These are phyloP conservation scores for Protodeltote pygarga DNA, from an alignment of 2,888 invertebrate species.

Conservation along the genomic window DNA sequence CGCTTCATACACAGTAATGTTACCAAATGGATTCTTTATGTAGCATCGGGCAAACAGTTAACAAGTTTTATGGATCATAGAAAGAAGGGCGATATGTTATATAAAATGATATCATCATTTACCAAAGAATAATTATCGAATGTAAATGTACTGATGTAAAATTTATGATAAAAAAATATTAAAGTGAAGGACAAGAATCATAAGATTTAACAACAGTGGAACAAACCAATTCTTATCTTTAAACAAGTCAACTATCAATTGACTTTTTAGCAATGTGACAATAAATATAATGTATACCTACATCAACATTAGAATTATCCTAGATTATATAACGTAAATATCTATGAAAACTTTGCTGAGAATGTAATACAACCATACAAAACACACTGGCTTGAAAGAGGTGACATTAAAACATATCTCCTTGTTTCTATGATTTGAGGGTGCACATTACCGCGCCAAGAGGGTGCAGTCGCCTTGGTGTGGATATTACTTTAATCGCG, in stretches of 20 bases:
- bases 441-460: constrained; percentile 55
- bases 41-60: constrained; percentile 8
- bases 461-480: constrained; percentile 51
- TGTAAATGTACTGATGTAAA: no score
- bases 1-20: constrained; percentile 15
- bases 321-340: no score
- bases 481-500: constrained; percentile 76
- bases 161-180: no score
- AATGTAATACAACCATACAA: not conserved
- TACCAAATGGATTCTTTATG: constrained; percentile 25
- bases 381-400: not conserved
- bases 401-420: constrained; percentile 7
- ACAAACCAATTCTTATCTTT: no score
- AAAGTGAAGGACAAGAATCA: no score
- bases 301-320: not conserved
- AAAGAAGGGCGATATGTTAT: not conserved
- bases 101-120: not conserved
- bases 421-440: constrained; percentile 45
- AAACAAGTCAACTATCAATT: no score
- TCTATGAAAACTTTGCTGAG: no score
- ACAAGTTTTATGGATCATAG: constrained; percentile 5
- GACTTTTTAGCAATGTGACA: no score
- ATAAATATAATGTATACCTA: no score
- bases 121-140: no score
- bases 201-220: no score